Evolutionary conservation across 2,888 invertebrate genomes (phyloP).

Genomic region (Pterobdella sp.): DNA sequence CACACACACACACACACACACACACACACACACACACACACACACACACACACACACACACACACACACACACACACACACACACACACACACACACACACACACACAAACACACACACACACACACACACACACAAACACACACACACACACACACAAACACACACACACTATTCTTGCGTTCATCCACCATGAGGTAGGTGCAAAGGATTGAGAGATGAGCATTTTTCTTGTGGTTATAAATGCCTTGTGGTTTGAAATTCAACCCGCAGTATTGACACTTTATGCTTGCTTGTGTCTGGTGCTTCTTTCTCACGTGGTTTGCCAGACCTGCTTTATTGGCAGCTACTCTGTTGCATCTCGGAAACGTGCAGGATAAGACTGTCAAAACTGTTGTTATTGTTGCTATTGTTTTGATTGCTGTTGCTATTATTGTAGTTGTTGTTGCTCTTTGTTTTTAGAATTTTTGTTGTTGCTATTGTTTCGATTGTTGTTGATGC

Average conservation of each 20-base stretch:
- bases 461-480: not conserved
- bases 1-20: slow-evolving; percentile 20
- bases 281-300: too few relatives aligned
- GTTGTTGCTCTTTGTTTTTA: not conserved
- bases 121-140: not conserved
- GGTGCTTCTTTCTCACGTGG: too few relatives aligned
- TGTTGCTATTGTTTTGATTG: too few relatives aligned
- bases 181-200: too few relatives aligned
- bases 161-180: slow-evolving; percentile 13
- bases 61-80: slow-evolving; percentile 17
- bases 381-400: too few relatives aligned
- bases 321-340: too few relatives aligned
- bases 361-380: too few relatives aligned
- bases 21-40: slow-evolving; percentile 25
- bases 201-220: too few relatives aligned
- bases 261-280: too few relatives aligned
- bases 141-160: slow-evolving; percentile 1
- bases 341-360: too few relatives aligned
- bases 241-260: too few relatives aligned
- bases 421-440: not conserved
- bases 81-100: slow-evolving; percentile 1
- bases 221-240: too few relatives aligned
- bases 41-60: slow-evolving; percentile 8
- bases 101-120: not conserved
- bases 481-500: not conserved